Evolutionary conservation across 2,888 invertebrate species (phyloP), one percentile per base, ranked within the genome.

Genomic region (Folsomia manolachei): DNA sequence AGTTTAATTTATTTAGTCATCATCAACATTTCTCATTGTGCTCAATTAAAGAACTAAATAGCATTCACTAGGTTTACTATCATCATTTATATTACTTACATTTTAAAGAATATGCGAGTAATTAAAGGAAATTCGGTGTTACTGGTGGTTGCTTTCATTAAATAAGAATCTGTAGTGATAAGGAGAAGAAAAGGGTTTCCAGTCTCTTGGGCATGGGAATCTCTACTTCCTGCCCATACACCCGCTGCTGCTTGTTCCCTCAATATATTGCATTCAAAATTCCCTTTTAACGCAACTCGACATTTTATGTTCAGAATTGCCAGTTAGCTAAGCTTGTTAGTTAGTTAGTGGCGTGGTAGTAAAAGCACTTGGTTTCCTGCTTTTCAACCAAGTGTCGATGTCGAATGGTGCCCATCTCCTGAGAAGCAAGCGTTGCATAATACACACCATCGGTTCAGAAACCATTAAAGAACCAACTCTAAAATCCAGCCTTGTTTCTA

Each of bases 91-190:
- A n/a, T 39, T 39, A 39, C 39, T 39, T n/a, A n/a, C n/a, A n/a
- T n/a, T n/a, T n/a, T n/a, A n/a, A n/a, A 39, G 39, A 39, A 39
- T 39, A 14, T 9, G 39, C 24, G 52, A 66, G 66, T 66, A 66
- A 66, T 66, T 66, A 66, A 66, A 66, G 66, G 66, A 39, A 66
- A 66, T 66, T 66, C 66, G 66, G 66, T 66, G 66, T 66, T 66
- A 64, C 52, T 66, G 52, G 66, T 66, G 66, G 66, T 66, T 66
- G 66, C 66, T 66, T 66, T 66, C 66, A 52, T 39, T 66, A 66
- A 66, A 60, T 60, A 39, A 39, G 39, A 39, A 39, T 39, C 14
- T 39, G 39, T 39, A 39, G 39, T 39, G 39, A n/a, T 60, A 60
- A 21, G 60, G 60, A 60, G 60, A 19, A 60, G 60, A 66, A 51